Conservation (phyloP, 2,888 invertebrate genomes). For the Lucinisca nassula region DNA sequence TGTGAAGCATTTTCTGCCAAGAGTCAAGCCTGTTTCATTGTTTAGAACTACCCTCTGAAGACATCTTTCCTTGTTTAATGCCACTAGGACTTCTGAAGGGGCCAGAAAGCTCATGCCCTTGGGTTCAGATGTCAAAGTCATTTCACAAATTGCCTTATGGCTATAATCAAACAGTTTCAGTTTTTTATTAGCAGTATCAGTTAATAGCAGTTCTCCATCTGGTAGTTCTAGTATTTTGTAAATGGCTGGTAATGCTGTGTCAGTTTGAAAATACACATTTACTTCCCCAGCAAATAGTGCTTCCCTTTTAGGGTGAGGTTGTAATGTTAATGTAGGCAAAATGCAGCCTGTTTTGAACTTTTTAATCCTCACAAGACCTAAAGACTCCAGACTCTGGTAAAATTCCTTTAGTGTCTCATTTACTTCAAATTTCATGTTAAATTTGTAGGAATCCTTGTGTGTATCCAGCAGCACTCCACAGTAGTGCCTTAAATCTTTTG, state of each 20-base stretch:
- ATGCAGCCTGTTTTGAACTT: neutral
- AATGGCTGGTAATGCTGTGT: neutral
- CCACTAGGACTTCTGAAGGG: neutral
- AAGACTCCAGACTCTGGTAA: neutral
- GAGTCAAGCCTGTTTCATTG: neutral
- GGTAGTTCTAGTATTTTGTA: neutral
- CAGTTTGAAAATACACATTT: neutral
- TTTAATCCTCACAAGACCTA: neutral
- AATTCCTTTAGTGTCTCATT: neutral
- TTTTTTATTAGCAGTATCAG: neutral
- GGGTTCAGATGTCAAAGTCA: neutral
- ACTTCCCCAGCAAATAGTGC: neutral
- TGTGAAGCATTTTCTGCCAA: neutral
- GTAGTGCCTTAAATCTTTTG: neutral
- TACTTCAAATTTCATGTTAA: neutral
- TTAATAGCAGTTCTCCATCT: neutral
- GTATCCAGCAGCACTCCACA: neutral
- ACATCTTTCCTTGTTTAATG: neutral
- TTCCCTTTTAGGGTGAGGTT: neutral
- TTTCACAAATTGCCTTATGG: neutral
- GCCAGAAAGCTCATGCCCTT: neutral
- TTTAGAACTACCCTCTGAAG: neutral
- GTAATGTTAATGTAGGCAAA: neutral
- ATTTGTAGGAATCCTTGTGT: neutral
- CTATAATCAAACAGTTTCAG: neutral